A percentile compares a stretch with the other conserved stretches of the same genome.
Evolutionary conservation across 2,797 vertebrate genomes (phyloP).

Genomic region (Aphelocoma californica): DNA sequence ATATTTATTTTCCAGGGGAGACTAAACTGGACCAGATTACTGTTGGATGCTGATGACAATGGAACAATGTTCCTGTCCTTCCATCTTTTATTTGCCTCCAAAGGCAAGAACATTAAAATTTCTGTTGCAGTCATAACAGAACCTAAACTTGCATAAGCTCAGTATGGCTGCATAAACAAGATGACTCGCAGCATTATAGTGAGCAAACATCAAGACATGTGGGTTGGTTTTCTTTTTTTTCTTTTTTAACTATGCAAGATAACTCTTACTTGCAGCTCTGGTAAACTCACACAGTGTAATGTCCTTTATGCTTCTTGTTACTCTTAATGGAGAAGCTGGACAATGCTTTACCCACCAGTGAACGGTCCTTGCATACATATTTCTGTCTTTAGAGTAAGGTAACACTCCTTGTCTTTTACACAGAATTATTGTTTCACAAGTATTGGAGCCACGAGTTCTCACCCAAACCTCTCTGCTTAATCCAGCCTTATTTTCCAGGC

Average conservation of each 20-base stretch:
- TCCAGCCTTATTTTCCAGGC: neutral
- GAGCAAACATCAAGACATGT: neutral
- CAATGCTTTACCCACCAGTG: neutral
- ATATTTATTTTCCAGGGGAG: neutral
- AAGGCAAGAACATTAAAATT: neutral
- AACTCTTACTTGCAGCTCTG: neutral
- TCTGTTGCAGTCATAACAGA: neutral
- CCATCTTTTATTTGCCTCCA: neutral
- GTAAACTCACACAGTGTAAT: neutral
- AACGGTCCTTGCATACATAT: neutral
- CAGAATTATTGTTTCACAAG: neutral
- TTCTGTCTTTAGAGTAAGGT: neutral
- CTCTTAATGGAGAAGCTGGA: neutral
- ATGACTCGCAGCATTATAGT: neutral
- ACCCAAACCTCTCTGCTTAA: neutral
- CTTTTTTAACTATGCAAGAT: neutral
- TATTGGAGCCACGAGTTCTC: neutral
- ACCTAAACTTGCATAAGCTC: neutral
- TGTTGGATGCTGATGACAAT: neutral
- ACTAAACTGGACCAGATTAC: neutral
- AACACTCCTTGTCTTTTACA: neutral
- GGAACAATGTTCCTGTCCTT: neutral
- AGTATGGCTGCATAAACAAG: neutral
- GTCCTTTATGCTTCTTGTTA: neutral
- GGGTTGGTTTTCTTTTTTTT: accelerated